Evolutionary conservation across 2,113 vertebrate genomes (phyloP).

Genomic region (Nibea coibor): DNA sequence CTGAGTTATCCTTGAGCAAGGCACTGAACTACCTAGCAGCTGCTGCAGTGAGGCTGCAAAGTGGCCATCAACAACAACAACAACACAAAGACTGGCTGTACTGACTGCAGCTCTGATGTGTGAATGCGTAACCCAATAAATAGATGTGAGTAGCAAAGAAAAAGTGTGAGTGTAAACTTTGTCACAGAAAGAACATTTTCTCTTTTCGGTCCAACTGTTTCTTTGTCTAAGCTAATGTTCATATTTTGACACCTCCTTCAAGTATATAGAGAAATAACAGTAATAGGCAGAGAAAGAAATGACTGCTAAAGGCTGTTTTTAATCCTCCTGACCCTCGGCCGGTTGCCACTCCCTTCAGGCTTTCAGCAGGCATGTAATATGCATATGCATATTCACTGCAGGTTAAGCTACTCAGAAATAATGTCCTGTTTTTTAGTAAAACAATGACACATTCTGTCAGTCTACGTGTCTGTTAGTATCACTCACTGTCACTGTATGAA

Average conservation of each 20-base stretch:
- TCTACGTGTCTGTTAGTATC: no score
- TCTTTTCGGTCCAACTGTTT: background rate
- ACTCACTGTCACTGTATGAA: no score
- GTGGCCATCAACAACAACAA: conserved; percentile 4
- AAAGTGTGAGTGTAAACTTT: background rate
- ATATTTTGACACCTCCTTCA: background rate
- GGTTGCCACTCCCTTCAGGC: background rate
- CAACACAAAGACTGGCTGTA: background rate
- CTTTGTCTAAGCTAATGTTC: background rate
- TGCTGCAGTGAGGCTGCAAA: conserved; percentile 8
- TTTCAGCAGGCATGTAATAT: background rate
- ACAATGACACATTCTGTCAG: no score
- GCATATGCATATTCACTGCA: no score
- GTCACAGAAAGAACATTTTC: background rate
- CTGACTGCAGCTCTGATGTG: conserved; percentile 15
- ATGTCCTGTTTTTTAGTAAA: no score
- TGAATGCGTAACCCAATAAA: conserved; percentile 18
- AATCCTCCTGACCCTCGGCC: background rate
- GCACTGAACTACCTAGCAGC: conserved; percentile 1
- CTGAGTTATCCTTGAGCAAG: conserved; percentile 22
- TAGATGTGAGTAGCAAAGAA: background rate
- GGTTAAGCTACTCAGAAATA: background rate
- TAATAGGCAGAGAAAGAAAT: background rate
- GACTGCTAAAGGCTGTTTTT: background rate
- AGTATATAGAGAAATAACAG: background rate